Evolutionary conservation across 2,113 vertebrate species (phyloP), one percentile per base, ranked within the genome.

Genomic region (Centropus unirufus): DNA sequence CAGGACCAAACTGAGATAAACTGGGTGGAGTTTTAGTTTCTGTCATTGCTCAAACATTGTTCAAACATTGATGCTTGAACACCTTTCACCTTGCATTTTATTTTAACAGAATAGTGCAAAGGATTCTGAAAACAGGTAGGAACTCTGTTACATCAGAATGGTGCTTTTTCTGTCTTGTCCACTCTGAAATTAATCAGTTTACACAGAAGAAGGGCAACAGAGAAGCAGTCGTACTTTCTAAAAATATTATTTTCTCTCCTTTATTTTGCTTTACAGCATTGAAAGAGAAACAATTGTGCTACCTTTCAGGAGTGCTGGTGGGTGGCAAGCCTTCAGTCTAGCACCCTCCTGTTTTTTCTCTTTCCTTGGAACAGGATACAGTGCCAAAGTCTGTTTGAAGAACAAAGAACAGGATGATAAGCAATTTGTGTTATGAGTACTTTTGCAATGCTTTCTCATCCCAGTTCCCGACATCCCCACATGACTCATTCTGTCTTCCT

Each of bases 401-500:
- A 88, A 83, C 72, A 88, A 91, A 93, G 47, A 27, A 51, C 59
- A 72, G 47, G 93, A 54, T 34, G 32, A 95, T 83, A 94, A 92
- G 93, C 88, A 89, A 76, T 90, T 95, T 88, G 22, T 75, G 54
- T 89, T 93, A 46, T 1, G 40, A 81, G 61, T 84, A 51, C 80
- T 92, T 93, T 55, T 94, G 86, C 77, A 93, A 68, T 72, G 66
- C 92, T 90, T 94, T 95, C 85, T 87, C 76, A 94, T 87, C 85
- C 76, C 40, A 42, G 2, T 94, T 96, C 94, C 88, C 23, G 12
- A 42, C 83, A 93, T 62, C 88, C 76, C 76, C 58, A 70, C 44
- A 86, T 96, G 95, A 96, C 57, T 96, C 92, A 96, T 69, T 84
- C 57, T 61, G 32, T 66, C 80, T 93, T 93, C 92, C 93, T 92